These are phyloP conservation scores for Odontamblyopus lacepedii DNA, from an alignment of 2,797 vertebrate genomes.

Conservation along the genomic window DNA sequence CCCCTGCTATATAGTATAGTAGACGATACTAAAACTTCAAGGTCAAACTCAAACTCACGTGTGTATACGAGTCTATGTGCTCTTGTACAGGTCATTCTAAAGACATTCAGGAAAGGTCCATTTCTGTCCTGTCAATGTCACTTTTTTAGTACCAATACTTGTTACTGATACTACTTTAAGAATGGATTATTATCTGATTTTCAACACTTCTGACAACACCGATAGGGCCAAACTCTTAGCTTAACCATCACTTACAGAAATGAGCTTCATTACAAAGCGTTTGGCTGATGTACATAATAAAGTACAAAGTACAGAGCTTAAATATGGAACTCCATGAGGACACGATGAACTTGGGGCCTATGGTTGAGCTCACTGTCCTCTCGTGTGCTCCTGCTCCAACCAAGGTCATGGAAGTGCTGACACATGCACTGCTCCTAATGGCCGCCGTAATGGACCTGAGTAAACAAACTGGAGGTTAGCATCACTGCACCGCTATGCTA, in stretches of 20 bases:
- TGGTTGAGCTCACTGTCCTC: neutral
- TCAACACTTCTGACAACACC: too few relatives aligned
- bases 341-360: neutral
- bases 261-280: too few relatives aligned
- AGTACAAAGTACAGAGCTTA: neutral
- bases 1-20: too few relatives aligned
- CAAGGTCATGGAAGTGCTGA: slow-evolving; percentile 7
- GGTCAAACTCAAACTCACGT: too few relatives aligned
- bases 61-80: too few relatives aligned
- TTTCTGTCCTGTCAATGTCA: too few relatives aligned
- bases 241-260: neutral
- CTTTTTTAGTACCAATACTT: too few relatives aligned
- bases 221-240: neutral
- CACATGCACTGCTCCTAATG: neutral
- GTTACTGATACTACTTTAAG: too few relatives aligned
- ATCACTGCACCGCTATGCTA: slow-evolving; percentile 18
- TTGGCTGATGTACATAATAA: neutral
- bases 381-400: neutral
- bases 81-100: too few relatives aligned
- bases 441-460: neutral
- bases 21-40: too few relatives aligned
- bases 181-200: too few relatives aligned
- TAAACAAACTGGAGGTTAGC: neutral
- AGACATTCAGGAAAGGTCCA: too few relatives aligned
- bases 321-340: neutral